Base-by-base conservation (phyloP, 1,140 invertebrate species). In the Pseudomyrmex sp. region DNA sequence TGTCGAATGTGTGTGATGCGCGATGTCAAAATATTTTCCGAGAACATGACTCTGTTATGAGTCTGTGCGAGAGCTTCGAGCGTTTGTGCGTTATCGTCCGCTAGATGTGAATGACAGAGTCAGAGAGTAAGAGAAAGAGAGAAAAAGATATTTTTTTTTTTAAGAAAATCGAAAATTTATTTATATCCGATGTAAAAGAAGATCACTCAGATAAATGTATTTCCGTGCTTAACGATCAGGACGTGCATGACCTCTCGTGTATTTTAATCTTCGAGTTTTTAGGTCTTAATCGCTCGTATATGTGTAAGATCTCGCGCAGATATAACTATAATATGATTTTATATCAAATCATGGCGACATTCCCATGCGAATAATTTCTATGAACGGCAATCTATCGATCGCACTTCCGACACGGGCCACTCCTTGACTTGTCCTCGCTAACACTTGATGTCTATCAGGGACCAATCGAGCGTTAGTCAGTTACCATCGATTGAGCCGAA, bases 391-490 rank as follows among this genome's bases (percentile, higher is more conserved):
- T 52, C 72, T 63, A 86, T 79, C 54, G 52, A 75, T 69, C 66
- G 66, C 70, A 23, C 56, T 69, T 46, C 35, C 73, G 66, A 61
- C 35, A 35, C 35, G 35, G 35, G 7, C 35, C 54, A 48, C n/a
- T 69, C 35, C 50, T 69, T 77, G 26, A 63, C 61, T 76, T 58
- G 58, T 85, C 82, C 84, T 77, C 44, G 35, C 59, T 61, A 18
- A 73, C 59, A 35, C 70, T 68, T 59, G 66, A 69, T 46, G 86
- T 83, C 68, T 68, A 86, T 88, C 84, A 86, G 80, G 23, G 59
- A 84, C 52, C 85, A 87, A 88, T 88, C 70, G 85, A 87, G 82
- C 75, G 82, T 87, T 80, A 88, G 82, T 76, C 85, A 87, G 82
- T 88, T 87, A 88, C 59, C 76, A 88, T 88, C 86, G 86, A 88